Percentiles rank a stretch among this genome's conserved stretches.
These are phyloP conservation scores for Cottus gobio DNA, from an alignment of 2,113 vertebrate genomes.

Conservation along the genomic window DNA sequence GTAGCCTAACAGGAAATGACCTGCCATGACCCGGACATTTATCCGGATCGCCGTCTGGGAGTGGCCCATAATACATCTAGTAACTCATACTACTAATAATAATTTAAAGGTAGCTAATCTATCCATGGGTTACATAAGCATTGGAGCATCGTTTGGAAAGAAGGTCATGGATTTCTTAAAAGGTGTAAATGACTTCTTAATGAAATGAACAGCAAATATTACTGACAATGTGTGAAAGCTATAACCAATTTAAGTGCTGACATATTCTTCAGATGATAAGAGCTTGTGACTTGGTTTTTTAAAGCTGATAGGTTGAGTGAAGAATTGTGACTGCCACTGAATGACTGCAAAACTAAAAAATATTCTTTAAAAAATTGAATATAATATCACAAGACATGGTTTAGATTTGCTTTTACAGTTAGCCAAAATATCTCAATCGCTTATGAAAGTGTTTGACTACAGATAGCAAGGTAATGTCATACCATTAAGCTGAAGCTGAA, in stretches of 20 bases:
- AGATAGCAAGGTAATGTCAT: neutral
- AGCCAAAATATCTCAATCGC: constrained; percentile 13
- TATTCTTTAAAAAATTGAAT: constrained; percentile 2
- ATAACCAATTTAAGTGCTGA: constrained; percentile 49
- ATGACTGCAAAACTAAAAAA: constrained; percentile 32
- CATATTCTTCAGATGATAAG: constrained; percentile 44
- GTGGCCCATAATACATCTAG: no score
- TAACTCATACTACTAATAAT: no score
- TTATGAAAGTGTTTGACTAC: neutral
- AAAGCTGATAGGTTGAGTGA: constrained; percentile 43
- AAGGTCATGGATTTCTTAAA: constrained; percentile 46
- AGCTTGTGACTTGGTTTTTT: constrained; percentile 26
- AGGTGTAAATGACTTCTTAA: constrained; percentile 46
- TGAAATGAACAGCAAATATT: constrained; percentile 44
- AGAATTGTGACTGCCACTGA: constrained; percentile 31
- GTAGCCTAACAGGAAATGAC: no score
- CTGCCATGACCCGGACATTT: no score
- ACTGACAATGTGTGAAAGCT: constrained; percentile 31
- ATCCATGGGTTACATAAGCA: no score
- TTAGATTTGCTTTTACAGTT: constrained; percentile 14
- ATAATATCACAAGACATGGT: constrained; percentile 8
- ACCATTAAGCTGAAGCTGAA: constrained; percentile 1
- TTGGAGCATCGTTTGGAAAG: constrained; percentile 27
- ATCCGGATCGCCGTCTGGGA: no score
- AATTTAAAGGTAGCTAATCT: no score